Evolutionary conservation across 2,888 invertebrate genomes (phyloP), one percentile per base, ranked within the genome.

Genomic region (Clitarchus hookeri): DNA sequence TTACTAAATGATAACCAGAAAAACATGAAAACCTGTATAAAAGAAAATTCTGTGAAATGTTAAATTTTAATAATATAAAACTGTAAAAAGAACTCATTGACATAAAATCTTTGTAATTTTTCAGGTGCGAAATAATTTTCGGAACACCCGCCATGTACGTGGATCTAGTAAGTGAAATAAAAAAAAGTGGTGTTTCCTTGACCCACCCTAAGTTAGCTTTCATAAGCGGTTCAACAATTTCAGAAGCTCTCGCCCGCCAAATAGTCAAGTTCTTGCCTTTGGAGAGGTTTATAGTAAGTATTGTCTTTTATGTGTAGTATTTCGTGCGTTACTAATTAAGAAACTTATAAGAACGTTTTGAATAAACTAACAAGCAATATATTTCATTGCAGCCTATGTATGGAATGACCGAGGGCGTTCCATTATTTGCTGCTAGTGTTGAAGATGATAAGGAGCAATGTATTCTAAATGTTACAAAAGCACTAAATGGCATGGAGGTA

Each of bases 101-200:
- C 48, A 13, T 48, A 48, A 48, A 48, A 36, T 36, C 36, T 36
- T 3, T 36, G 36, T 36, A 3, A 36, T 53, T 53, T 19, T 65
- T 65, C 65, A 65, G 65, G n/a, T 65, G 65, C n/a, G 65, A 65
- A n/a, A 65, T 65, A 0, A 65, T 65, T 65, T 65, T 65, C n/a
- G 65, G 65, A 65, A 65, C 65, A n/a, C 65, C 65, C n/a, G 65
- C 65, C 65, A 65, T 65, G 65, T 65, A 65, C 65, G 65, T 65
- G 65, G 65, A 65, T n/a, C 16, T 65, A 23, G 11, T 65, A 65
- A 65, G 23, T 23, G 23, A 1, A 65, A 23, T 65, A 4, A 0
- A 65, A 23, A 23, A 65, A 65, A 0, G 8, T 23, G 65, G n/a
- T 23, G 16, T n/a, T 65, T 65, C 65, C 8, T 23, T 65, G 65